Percentiles rank a stretch among this genome's conserved stretches.
Evolutionary conservation across 1,140 invertebrate genomes (phyloP).

Genomic region (Drosophila serrata): DNA sequence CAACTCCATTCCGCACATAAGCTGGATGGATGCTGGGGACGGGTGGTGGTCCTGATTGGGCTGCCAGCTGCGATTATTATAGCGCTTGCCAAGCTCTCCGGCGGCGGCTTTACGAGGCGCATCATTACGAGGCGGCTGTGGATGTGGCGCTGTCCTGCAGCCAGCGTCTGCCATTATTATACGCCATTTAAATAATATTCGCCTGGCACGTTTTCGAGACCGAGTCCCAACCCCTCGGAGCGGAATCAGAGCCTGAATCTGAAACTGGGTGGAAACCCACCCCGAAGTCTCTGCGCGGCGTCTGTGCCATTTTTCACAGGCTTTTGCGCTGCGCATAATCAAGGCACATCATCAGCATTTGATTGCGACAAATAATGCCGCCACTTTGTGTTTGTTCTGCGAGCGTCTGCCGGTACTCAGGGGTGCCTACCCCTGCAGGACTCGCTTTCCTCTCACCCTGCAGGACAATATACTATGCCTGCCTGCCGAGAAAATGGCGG

Average conservation of each 20-base stretch:
- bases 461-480: neutral
- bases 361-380: slow-evolving; percentile 85
- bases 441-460: neutral
- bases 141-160: slow-evolving; percentile 43
- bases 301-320: slow-evolving; percentile 72
- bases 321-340: slow-evolving; percentile 68
- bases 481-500: slow-evolving; percentile 59
- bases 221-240: slow-evolving; percentile 9
- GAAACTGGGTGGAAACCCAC: slow-evolving; percentile 25
- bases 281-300: slow-evolving; percentile 22
- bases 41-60: slow-evolving; percentile 40
- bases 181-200: slow-evolving; percentile 85
- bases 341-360: slow-evolving; percentile 82
- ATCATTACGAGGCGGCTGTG: slow-evolving; percentile 78
- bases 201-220: slow-evolving; percentile 64
- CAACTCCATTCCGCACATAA: slow-evolving; percentile 11
- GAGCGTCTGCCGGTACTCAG: slow-evolving; percentile 46
- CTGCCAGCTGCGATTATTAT: slow-evolving; percentile 44
- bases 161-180: slow-evolving; percentile 83
- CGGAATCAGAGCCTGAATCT: neutral
- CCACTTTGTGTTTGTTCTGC: slow-evolving; percentile 74
- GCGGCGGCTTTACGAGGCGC: slow-evolving; percentile 79
- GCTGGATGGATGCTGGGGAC: slow-evolving; percentile 14
- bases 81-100: slow-evolving; percentile 33
- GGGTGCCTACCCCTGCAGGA: slow-evolving; percentile 28